Evolutionary conservation across 2,113 vertebrate species (phyloP), one percentile per base, ranked within the genome.

Genomic region (Xenopus laevis): DNA sequence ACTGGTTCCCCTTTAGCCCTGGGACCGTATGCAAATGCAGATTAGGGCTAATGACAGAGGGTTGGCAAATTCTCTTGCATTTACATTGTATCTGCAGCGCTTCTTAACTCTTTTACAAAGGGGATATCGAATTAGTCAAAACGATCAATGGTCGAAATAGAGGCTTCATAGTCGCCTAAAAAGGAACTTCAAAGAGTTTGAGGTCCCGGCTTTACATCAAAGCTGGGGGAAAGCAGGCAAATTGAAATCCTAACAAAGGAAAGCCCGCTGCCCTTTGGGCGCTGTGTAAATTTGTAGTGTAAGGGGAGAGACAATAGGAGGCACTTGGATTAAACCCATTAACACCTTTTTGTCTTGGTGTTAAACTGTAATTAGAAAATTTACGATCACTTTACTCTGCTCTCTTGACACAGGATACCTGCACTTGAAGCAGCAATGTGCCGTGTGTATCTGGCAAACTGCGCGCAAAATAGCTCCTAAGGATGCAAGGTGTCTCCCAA

Each of bases 171-270:
- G 86, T 84, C 85, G 88, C 81, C 92, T 92, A 90, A 93, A 92
- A 90, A 85, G 85, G 86, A 83, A 91, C 91, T 92, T 91, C 91
- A 92, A 89, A 93, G 87, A 84, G 84, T 82, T 84, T 78, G 86
- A 82, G 86, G 88, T 87, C 87, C 86, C 87, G 87, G 84, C 89
- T 89, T 90, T 87, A 89, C 89, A 90, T 92, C 88, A 94, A 86
- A 95, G 86, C 68, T 84, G 77, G 83, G 81, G 85, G 60, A 84
- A 85, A 84, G 81, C 83, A 87, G 79, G 83, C 77, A 84, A 88
- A 89, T 87, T 89, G 89, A 87, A 87, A 87, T 88, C 79, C 84
- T 82, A 86, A 87, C 86, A 89, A 86, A 86, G 85, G 82, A 81
- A 78, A 82, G 81, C 83, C 85, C 87, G 89, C 82, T 83, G 84